phyloP scores from a whole-genome alignment of 1,140 invertebrate species.

The Pseudachorutes palmiensis region DNA sequence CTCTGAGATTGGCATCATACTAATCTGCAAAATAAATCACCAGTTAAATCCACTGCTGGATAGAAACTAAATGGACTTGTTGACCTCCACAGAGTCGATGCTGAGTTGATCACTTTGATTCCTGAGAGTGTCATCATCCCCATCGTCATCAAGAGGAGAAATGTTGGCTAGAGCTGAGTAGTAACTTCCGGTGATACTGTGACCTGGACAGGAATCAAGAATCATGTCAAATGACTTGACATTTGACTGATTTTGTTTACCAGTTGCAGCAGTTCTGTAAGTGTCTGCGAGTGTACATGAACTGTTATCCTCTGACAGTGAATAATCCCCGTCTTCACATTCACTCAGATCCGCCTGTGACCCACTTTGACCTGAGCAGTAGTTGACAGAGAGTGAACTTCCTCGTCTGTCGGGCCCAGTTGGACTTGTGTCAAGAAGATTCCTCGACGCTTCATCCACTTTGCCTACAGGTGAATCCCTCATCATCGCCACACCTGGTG shows the following conservation, averaged over 20 bases:
- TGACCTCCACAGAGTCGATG: conserved; percentile 35
- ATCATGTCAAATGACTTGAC: not conserved
- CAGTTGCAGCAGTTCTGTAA: conserved; percentile 22
- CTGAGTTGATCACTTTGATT: conserved; percentile 36
- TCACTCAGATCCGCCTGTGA: not conserved
- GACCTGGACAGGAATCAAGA: conserved; percentile 17
- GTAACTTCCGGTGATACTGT: conserved; percentile 30
- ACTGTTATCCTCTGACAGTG: conserved; percentile 9
- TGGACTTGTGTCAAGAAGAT: no score
- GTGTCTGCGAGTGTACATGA: conserved; percentile 22
- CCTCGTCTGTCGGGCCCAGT: no score
- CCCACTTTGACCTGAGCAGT: not conserved
- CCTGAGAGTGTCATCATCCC: conserved; percentile 35
- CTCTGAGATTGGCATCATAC: conserved; percentile 29
- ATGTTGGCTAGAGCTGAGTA: conserved; percentile 30
- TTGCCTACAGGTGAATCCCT: no score
- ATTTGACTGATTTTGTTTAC: conserved; percentile 9
- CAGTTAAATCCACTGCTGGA: conserved; percentile 5
- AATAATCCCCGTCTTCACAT: conserved; percentile 17
- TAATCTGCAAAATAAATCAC: conserved; percentile 27
- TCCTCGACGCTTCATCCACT: no score
- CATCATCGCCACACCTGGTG: no score
- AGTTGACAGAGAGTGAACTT: no score
- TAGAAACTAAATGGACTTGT: not conserved
- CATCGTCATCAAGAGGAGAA: conserved; percentile 23